phyloP scores from a whole-genome alignment of 1,140 invertebrate species.

The Drosophila novamexicana region DNA sequence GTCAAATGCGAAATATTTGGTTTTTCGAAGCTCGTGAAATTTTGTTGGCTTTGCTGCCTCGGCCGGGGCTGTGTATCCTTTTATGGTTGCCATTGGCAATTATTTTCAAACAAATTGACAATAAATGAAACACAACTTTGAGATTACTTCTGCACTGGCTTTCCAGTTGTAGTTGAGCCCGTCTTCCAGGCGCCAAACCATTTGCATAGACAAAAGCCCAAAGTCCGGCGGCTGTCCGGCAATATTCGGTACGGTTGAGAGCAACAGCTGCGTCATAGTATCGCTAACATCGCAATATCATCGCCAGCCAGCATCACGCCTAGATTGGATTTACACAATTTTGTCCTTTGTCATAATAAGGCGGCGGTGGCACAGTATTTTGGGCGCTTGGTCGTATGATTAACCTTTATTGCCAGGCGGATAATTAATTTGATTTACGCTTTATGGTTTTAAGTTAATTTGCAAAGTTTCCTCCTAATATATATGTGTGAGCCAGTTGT shows the following conservation, averaged over 20 bases:
- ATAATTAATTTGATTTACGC: constrained; percentile 69
- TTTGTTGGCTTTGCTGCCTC: neutral
- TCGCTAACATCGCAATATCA: too few relatives aligned
- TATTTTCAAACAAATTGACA: constrained; percentile 70
- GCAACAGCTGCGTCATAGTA: constrained; percentile 51
- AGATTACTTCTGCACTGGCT: constrained; percentile 50
- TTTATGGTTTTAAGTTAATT: constrained; percentile 65
- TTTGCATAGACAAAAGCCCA: constrained; percentile 65
- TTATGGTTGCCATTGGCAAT: constrained; percentile 53
- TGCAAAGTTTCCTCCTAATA: constrained; percentile 23
- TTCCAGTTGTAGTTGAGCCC: constrained; percentile 36
- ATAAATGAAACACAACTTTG: constrained; percentile 68
- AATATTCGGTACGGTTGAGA: constrained; percentile 9
- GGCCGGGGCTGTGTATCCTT: neutral
- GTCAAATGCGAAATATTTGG: neutral
- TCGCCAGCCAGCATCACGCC: constrained; percentile 9
- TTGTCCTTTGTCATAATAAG: constrained; percentile 14
- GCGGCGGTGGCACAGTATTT: neutral
- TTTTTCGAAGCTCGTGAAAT: neutral
- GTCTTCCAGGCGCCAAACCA: constrained; percentile 59
- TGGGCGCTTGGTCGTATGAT: constrained; percentile 20
- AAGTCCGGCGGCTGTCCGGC: constrained; percentile 24
- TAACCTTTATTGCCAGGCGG: constrained; percentile 35
- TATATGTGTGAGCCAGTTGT: neutral
- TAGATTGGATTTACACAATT: constrained; percentile 5